Evolutionary conservation across 2,113 vertebrate species (phyloP).

Genomic region (Miniopterus natalensis): DNA sequence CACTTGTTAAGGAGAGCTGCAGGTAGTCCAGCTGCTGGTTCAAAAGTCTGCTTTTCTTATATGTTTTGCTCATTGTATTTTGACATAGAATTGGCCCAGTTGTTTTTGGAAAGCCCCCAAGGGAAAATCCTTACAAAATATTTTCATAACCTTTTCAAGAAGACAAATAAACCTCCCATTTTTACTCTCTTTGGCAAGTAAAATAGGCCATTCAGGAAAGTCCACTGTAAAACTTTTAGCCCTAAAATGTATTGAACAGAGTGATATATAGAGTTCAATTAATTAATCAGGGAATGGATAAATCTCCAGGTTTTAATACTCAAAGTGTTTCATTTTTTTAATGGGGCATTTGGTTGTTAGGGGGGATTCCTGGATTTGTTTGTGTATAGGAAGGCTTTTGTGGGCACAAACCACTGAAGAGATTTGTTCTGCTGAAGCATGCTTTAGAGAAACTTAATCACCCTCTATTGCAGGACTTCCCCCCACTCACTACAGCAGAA

Average conservation of each 20-base stretch:
- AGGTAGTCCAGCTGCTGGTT: slow-evolving; percentile 86
- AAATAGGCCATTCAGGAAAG: slow-evolving; percentile 81
- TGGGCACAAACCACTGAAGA: not conserved
- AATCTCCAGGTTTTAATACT: not conserved
- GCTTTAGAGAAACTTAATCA: not conserved
- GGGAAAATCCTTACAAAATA: slow-evolving; percentile 86
- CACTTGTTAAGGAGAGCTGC: slow-evolving; percentile 84
- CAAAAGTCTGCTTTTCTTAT: slow-evolving; percentile 77
- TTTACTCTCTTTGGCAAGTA: slow-evolving; percentile 72
- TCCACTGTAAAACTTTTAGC: slow-evolving; percentile 30
- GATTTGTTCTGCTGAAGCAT: not conserved
- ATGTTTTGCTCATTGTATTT: slow-evolving; percentile 83
- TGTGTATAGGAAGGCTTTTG: not conserved
- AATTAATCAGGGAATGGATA: slow-evolving; percentile 20
- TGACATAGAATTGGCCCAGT: slow-evolving; percentile 79
- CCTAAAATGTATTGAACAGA: slow-evolving; percentile 68
- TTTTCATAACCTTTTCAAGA: slow-evolving; percentile 87
- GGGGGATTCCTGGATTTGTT: not conserved
- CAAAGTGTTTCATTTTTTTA: not conserved
- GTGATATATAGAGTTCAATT: not conserved
- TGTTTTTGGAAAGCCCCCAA: slow-evolving; percentile 84
- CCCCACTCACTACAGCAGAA: not conserved
- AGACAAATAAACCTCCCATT: slow-evolving; percentile 83
- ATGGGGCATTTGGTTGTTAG: not conserved
- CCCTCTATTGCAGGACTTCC: not conserved